Evolutionary conservation across 2,888 invertebrate genomes (phyloP), one percentile per base, ranked within the genome.

Genomic region (Dichetophora obliterata): DNA sequence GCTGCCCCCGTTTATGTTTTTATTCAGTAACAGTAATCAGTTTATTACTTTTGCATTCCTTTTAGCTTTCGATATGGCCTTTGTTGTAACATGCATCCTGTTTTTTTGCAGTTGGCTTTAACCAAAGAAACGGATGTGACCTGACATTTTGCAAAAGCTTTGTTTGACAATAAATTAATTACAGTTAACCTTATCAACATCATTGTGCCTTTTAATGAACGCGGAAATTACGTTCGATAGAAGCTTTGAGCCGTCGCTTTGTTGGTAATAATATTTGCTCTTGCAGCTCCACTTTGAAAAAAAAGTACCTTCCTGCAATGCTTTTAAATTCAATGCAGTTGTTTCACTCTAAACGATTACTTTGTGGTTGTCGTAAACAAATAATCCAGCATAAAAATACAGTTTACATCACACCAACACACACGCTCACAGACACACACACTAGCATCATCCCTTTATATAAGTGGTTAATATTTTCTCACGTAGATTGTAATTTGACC

Each of bases 161-260:
- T 74, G 65, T 50, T 74, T 50, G 48, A 65, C 31, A 52, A 31
- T 31, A 65, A 74, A 65, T 74, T 65, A 63, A 65, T 74, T 74
- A 65, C 50, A 19, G n/a, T 34, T 19, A 65, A 34, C 31, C 65
- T 65, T 6, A 43, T 2, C 14, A 11, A 43, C 14, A 14, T 43
- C 11, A 14, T 11, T 43, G 43, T 43, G 11, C 11, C 6, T 43
- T 43, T 43, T 43, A 43, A 43, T 43, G 43, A 43, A 43, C 14
- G 43, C 43, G 43, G 43, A 43, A 43, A 43, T 43, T 11, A 43
- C 43, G 43, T 43, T 43, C 11, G 43, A 11, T 43, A 43, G 14
- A 43, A 43, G 43, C 43, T 43, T 43, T 11, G 14, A 14, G 43
- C 14, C 43, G 1, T 43, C 14, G n/a, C 14, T 43, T 43, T 43